These are phyloP conservation scores for Octonoba sinensis DNA, from an alignment of 2,888 invertebrate genomes.

Conservation along the genomic window DNA sequence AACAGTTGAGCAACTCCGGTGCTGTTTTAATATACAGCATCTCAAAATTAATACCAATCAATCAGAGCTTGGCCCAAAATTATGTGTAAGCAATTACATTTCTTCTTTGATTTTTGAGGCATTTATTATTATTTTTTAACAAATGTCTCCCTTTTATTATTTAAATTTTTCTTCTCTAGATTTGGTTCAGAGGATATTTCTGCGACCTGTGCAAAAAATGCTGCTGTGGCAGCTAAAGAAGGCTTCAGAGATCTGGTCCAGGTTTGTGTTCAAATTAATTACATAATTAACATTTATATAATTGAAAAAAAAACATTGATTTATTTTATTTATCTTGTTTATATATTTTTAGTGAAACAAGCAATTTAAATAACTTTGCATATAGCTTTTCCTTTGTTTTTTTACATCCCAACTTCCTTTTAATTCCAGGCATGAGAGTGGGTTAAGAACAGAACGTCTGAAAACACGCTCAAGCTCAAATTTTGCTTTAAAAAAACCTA, in stretches of 20 bases:
- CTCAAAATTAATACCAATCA: constrained; percentile 82
- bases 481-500: too few relatives aligned
- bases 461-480: too few relatives aligned
- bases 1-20: constrained; percentile 73
- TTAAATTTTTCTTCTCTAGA: constrained; percentile 66
- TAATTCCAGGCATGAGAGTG: too few relatives aligned
- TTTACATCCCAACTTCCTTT: too few relatives aligned
- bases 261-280: constrained; percentile 72
- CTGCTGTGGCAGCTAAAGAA: constrained; percentile 79
- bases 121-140: neutral
- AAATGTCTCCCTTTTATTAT: neutral
- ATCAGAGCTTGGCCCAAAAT: constrained; percentile 84
- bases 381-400: too few relatives aligned
- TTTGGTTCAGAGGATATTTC: constrained; percentile 72
- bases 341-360: too few relatives aligned
- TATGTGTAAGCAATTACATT: constrained; percentile 76
- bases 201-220: constrained; percentile 86
- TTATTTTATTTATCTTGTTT: too few relatives aligned
- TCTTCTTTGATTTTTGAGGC: too few relatives aligned
- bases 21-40: constrained; percentile 78
- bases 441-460: too few relatives aligned
- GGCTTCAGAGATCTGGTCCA: constrained; percentile 87
- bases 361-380: too few relatives aligned
- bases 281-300: too few relatives aligned
- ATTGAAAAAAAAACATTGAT: too few relatives aligned